Evolutionary conservation across 2,888 invertebrate species (phyloP).

Genomic region (Netelia virgata): DNA sequence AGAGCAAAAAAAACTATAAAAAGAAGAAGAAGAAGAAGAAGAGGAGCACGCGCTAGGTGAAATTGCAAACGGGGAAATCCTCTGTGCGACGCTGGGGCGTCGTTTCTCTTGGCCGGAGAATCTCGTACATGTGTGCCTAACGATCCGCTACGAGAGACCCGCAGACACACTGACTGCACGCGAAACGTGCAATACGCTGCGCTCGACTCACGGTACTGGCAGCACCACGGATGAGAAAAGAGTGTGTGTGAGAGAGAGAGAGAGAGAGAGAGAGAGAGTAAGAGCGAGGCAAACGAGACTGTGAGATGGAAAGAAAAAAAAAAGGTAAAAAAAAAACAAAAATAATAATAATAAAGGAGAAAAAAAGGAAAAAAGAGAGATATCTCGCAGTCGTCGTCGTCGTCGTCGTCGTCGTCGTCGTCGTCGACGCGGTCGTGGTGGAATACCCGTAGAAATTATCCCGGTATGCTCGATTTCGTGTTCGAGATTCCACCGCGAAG

Average conservation of each 20-base stretch:
- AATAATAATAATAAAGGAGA: conserved; percentile 15
- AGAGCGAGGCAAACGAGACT: conserved; percentile 41
- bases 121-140: conserved; percentile 51
- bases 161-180: conserved; percentile 55
- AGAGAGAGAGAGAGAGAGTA: neutral
- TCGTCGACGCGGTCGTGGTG: conserved; percentile 34
- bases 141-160: conserved; percentile 60
- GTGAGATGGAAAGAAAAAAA: conserved; percentile 29
- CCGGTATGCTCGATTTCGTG: conserved; percentile 69
- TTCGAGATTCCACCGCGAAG: conserved; percentile 64
- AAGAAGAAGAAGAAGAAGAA: conserved; percentile 12
- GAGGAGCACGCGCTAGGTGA: conserved; percentile 8
- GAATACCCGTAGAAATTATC: conserved; percentile 66
- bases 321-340: conserved; percentile 14
- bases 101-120: conserved; percentile 29
- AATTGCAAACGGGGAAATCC: conserved; percentile 58
- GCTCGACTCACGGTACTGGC: neutral
- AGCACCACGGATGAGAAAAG: neutral
- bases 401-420: conserved; percentile 17
- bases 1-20: conserved; percentile 5
- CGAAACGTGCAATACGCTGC: conserved; percentile 18
- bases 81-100: conserved; percentile 13
- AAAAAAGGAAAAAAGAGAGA: conserved; percentile 45
- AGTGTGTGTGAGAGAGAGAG: too few relatives aligned
- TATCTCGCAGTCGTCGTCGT: conserved; percentile 34